Conservation (phyloP, 1,140 invertebrate genomes). For the Nephila pilipes region DNA sequence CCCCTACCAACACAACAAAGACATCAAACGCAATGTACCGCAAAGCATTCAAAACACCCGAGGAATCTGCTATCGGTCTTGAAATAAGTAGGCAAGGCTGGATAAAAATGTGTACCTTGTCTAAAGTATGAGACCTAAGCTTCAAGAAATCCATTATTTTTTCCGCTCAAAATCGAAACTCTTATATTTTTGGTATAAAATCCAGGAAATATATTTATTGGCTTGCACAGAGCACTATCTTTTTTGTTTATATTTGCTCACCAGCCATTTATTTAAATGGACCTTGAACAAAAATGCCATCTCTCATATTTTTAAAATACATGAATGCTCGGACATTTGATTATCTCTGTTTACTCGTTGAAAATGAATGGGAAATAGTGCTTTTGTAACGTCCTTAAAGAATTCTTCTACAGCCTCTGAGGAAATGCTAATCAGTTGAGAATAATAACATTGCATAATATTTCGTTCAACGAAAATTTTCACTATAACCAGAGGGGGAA, state of each 20-base stretch:
- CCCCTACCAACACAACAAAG: constrained; percentile 18
- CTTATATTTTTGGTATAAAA: constrained; percentile 42
- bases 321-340: constrained; percentile 9
- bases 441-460: neutral
- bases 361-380: neutral
- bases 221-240: constrained; percentile 6
- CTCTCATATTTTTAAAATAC: constrained; percentile 54
- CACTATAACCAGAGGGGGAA: neutral
- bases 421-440: neutral
- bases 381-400: neutral
- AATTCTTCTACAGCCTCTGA: neutral
- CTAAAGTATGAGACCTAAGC: constrained; percentile 49
- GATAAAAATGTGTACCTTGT: constrained; percentile 56
- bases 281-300: constrained; percentile 47
- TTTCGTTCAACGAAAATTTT: neutral
- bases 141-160: constrained; percentile 49
- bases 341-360: constrained; percentile 50
- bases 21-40: constrained; percentile 51
- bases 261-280: constrained; percentile 62
- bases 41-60: constrained; percentile 41
- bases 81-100: constrained; percentile 34
- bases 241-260: constrained; percentile 57
- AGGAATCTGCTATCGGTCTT: constrained; percentile 59
- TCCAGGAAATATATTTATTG: constrained; percentile 63
- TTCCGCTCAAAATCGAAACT: constrained; percentile 46